These are phyloP conservation scores for Mus musculus DNA, from an alignment of 2,113 vertebrate genomes.

Conservation along the genomic window GRCm39 chr5:36626501-36627000, in stretches of 20 bases:
- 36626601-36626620: background rate
- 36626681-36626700: background rate
- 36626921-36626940: conserved; percentile 93
- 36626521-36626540: background rate
- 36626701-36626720: background rate
- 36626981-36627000: background rate
- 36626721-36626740: background rate
- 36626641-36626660: background rate
- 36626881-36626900: conserved; percentile 85
- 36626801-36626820: conserved; percentile 94
- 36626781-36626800: conserved; percentile 87
- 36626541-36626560: background rate
- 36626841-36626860: conserved; percentile 88
- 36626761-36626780: background rate
- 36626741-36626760: rapidly evolving
- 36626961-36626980: rapidly evolving
- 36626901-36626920: conserved; percentile 91
- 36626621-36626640: background rate
- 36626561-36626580: background rate
- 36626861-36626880: conserved; percentile 87
- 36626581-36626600: background rate
- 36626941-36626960: conserved; percentile 84
- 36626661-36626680: background rate
- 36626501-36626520: background rate
- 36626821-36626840: conserved; percentile 87